Percentiles rank a stretch among this genome's conserved stretches.
Evolutionary conservation across 2,888 invertebrate genomes (phyloP).

Genomic region (Thysanoteuthis rhombus): DNA sequence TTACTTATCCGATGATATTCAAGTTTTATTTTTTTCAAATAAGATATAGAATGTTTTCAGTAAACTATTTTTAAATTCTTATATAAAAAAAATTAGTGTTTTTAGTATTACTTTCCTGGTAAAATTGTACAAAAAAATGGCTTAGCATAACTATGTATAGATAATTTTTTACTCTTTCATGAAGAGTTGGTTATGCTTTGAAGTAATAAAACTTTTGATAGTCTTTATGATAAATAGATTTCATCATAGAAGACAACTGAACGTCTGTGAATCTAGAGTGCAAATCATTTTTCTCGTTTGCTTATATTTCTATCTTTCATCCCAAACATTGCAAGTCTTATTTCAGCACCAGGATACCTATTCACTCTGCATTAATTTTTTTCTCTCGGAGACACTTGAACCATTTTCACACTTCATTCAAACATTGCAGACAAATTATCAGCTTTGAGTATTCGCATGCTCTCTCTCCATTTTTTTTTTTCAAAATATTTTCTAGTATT

Average conservation of each 20-base stretch:
- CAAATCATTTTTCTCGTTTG: neutral
- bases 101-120: neutral
- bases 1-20: neutral
- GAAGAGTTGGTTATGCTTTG: neutral
- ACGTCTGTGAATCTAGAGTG: neutral
- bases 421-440: neutral
- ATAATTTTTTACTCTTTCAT: neutral
- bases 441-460: neutral
- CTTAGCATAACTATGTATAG: neutral
- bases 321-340: neutral
- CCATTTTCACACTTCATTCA: neutral
- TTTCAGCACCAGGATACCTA: neutral
- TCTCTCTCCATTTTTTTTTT: neutral
- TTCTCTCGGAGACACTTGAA: neutral
- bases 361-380: neutral
- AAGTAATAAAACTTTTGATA: neutral
- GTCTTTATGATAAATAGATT: neutral
- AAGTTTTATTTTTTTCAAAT: neutral
- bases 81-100: neutral
- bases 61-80: neutral
- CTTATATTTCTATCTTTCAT: neutral
- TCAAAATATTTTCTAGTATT: neutral
- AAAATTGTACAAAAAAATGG: neutral
- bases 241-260: neutral
- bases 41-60: neutral